Evolutionary conservation across 1,140 invertebrate genomes (phyloP).

Genomic region (Reticulitermes speratus): DNA sequence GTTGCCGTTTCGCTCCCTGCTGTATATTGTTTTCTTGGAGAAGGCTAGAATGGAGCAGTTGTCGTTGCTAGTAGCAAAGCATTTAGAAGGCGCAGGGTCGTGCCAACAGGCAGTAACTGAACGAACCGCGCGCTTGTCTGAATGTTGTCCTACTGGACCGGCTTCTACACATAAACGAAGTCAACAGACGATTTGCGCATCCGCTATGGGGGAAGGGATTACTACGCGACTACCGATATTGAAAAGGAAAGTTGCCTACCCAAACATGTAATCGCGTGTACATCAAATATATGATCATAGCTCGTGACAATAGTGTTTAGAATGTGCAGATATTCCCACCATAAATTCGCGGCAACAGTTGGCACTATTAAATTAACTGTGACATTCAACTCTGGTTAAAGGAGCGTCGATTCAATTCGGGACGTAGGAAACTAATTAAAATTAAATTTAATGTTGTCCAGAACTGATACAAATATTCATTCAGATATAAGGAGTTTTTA

Average conservation of each 20-base stretch:
- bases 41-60: not conserved
- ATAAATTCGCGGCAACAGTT: no score
- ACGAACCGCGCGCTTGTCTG: not conserved
- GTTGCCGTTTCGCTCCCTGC: not conserved
- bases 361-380: no score
- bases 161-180: not conserved
- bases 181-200: not conserved
- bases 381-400: no score
- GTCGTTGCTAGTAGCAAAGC: no score
- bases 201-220: not conserved
- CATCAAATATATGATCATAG: not conserved
- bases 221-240: not conserved
- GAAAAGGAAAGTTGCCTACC: not conserved
- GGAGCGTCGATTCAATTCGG: no score
- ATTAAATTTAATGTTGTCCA: no score
- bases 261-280: not conserved
- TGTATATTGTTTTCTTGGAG: not conserved
- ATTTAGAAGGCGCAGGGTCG: not conserved
- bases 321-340: no score
- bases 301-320: no score
- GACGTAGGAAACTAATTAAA: no score
- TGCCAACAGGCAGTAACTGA: not conserved
- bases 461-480: no score
- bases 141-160: not conserved
- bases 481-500: no score